Percentiles rank a stretch among this genome's conserved stretches.
Evolutionary conservation across 2,797 vertebrate genomes (phyloP).

Genomic region (Lepidocolaptes lacrymiger): DNA sequence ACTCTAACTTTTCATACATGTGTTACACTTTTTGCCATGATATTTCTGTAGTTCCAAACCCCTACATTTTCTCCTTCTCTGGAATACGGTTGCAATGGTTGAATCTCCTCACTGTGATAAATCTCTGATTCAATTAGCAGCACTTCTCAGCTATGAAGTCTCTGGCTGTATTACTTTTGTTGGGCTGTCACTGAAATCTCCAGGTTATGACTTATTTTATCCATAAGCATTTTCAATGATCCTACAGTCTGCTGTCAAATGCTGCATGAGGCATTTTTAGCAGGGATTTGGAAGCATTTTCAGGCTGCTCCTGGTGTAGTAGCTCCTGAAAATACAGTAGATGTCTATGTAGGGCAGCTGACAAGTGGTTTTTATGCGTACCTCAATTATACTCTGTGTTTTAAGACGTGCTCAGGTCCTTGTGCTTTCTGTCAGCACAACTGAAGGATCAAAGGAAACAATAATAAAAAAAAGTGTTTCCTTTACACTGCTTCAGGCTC

Average conservation of each 20-base stretch:
- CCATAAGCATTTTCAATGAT: background rate
- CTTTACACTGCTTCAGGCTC: background rate
- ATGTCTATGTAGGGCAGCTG: conserved; percentile 59
- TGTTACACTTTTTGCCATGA: background rate
- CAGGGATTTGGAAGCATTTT: background rate
- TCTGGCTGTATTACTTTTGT: background rate
- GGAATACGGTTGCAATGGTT: background rate
- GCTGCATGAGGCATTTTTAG: background rate
- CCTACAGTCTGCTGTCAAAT: background rate
- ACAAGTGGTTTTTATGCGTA: conserved; percentile 10
- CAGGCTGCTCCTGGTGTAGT: conserved; percentile 31
- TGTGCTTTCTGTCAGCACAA: background rate
- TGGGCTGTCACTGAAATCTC: background rate
- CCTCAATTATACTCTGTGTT: background rate
- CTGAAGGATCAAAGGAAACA: background rate
- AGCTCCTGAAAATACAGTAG: conserved; percentile 48
- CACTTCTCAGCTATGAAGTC: background rate
- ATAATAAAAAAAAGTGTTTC: background rate
- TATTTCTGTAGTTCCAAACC: background rate
- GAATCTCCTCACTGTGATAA: background rate
- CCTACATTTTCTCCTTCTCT: background rate
- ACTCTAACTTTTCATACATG: background rate
- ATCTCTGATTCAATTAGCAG: background rate
- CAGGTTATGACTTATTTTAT: background rate
- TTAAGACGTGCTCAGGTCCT: background rate